Evolutionary conservation across 2,888 invertebrate genomes (phyloP), one percentile per base, ranked within the genome.

Genomic region (Ornithoptera alexandrae): DNA sequence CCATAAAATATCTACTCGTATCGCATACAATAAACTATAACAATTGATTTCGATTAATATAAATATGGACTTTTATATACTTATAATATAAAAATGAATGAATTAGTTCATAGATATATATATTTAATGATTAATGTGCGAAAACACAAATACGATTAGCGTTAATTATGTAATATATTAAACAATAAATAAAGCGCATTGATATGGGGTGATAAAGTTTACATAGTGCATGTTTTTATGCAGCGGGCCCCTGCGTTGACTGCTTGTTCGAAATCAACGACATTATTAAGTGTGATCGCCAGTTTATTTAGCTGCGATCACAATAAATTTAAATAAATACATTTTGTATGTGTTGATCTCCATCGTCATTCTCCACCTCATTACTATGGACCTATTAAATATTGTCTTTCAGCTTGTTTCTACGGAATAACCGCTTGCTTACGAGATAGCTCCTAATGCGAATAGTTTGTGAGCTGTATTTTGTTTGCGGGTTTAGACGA

Each of bases 311-410:
- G 78, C 77, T 81, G 75, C 82, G 81, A 86, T 82, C 81, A 82
- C 79, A 82, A 85, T 83, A 84, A 82, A 89, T 89, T 84, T 86
- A 78, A 90, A 89, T 89, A 87, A 85, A 86, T 85, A 81, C 83
- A 86, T 86, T 53, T 30, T 53, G 56, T 59, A 70, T 70, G 56
- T 50, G 76, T 74, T 73, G 79, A 79, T 77, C 73, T 79, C 77
- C 81, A 80, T 74, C 82, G 82, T 81, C 82, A 80, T 76, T 78
- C 79, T 76, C 77, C 46, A 81, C 78, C 84, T 85, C 84, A 84
- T 89, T 84, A 84, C 76, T 86, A 86, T 87, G 86, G 84, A 77
- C 78, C 84, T 85, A 84, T 84, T 85, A 81, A 84, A 84, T 83
- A 82, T 82, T 78, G 79, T 78, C 79, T 79, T 39, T 78, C 75